Base-by-base conservation (phyloP, 2,797 vertebrate genomes). In the Falco berigora region DNA sequence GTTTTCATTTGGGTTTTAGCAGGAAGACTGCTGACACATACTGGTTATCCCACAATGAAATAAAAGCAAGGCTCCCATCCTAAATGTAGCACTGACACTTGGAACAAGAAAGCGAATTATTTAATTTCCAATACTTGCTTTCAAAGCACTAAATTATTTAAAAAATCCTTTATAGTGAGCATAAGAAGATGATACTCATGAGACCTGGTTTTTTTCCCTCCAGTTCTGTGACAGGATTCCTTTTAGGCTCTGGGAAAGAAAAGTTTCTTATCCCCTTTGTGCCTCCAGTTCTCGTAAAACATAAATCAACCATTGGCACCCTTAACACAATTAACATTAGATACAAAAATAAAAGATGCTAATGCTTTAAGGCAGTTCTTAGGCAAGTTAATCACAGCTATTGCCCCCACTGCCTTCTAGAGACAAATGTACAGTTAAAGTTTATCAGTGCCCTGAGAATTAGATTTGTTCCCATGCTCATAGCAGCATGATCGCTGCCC, bases 311-410 rank as follows among this genome's bases (percentile, higher is more conserved):
- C 72, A 16, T 82, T 69, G 52, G 63, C 47, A 88, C 24, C n/a
- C 66, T 84, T 84, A 77, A 74, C 27, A 47, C 47, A 56, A 68
- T 84, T 85, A 97, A 88, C 42, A 47, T 52, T 58, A 49, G 36
- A 74, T 25, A 72, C 34, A 90, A 86, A 92, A 74, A 23, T 66
- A 16, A 78, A 92, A 92, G 89, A 56, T 12, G 49, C 8, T 36
- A 64, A 66, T 94, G 67, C 83, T 95, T 94, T 89, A 83, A 95
- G 89, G 86, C 94, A 95, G 93, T 84, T 88, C 49, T 77, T 94
- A 64, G 49, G 62, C 25, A 76, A 74, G 80, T 94, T 92, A 93
- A 90, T 91, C 67, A 63, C 4, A 77, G 66, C 61, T 82, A 75
- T 68, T 91, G 82, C 90, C 86, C 89, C 86, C 22, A 17, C 27